Conservation (phyloP, 2,888 invertebrate genomes). For the Pyrocoelia pectoralis region DNA sequence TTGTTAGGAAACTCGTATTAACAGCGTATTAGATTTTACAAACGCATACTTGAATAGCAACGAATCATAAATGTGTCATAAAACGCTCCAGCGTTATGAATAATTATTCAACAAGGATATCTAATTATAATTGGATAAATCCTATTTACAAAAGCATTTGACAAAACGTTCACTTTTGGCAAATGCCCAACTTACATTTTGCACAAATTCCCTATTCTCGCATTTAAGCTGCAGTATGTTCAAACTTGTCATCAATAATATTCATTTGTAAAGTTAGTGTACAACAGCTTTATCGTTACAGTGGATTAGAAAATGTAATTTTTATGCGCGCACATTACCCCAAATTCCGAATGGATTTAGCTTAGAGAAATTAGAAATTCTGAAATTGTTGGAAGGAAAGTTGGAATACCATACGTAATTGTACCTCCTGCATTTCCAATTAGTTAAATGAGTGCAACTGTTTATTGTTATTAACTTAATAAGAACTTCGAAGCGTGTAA, state of each 20-base stretch:
- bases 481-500: constrained; percentile 12
- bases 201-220: neutral
- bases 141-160: too few relatives aligned
- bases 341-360: too few relatives aligned
- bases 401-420: neutral
- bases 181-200: neutral
- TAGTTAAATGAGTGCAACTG: neutral
- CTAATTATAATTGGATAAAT: too few relatives aligned
- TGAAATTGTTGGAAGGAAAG: neutral
- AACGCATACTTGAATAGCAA: too few relatives aligned
- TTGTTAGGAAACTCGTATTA: too few relatives aligned
- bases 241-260: neutral
- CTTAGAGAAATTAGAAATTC: neutral
- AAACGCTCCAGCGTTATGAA: too few relatives aligned
- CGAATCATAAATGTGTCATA: too few relatives aligned
- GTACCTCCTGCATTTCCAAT: neutral
- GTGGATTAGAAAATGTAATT: too few relatives aligned
- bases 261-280: neutral
- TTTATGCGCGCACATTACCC: too few relatives aligned
- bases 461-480: constrained; percentile 19
- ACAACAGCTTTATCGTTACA: neutral
- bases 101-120: too few relatives aligned
- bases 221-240: neutral
- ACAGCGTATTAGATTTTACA: too few relatives aligned
- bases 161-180: neutral